Base-by-base conservation (phyloP, 1,140 invertebrate species). In the Mesaphorura yosii region DNA sequence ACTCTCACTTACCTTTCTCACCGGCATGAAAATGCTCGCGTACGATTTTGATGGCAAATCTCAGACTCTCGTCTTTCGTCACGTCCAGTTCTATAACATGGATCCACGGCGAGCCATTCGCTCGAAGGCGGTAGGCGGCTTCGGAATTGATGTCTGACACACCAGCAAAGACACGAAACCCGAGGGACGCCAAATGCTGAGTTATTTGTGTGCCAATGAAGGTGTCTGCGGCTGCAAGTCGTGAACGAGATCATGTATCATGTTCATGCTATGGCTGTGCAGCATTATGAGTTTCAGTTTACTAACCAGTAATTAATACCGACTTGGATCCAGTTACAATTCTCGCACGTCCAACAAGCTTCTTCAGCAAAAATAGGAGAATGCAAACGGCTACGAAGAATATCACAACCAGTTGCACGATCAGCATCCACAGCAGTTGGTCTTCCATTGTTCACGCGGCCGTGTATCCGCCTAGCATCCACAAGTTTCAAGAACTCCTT, bases 1-100 rank as follows among this genome's bases (percentile, higher is more conserved):
- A 5, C 5, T 44, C 25, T 2, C 7, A 53, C 63, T 73, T 70
- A 81, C 82, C 82, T 64, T 84, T 82, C 71, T 86, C 82, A 34
- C 84, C 83, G 20, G 83, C 83, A 48, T 84, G 84, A 54, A 86
- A 69, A 72, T 86, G 83, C 31, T 82, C 78, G 19, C 83, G 77
- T 51, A 86, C 79, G 7, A 79, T 76, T 51, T 82, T 78, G 15
- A 84, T 80, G 5, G 83, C 82, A 68, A 83, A 82, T 54, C 81
- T 82, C 34, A 86, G 67, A 57, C 83, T 73, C 65, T 87, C 85
- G 69, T 87, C 84, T 22, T 83, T 73, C 1, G 83, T 85, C 1
- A 86, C 81, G 65, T 88, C 84, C 56, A 88, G 64, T 37, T 81
- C 78, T 56, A 87, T 68, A 3, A 82, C 78, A 38, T 55, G 54